Conservation (phyloP, 2,797 vertebrate species). For the Margarornis squamiger region DNA sequence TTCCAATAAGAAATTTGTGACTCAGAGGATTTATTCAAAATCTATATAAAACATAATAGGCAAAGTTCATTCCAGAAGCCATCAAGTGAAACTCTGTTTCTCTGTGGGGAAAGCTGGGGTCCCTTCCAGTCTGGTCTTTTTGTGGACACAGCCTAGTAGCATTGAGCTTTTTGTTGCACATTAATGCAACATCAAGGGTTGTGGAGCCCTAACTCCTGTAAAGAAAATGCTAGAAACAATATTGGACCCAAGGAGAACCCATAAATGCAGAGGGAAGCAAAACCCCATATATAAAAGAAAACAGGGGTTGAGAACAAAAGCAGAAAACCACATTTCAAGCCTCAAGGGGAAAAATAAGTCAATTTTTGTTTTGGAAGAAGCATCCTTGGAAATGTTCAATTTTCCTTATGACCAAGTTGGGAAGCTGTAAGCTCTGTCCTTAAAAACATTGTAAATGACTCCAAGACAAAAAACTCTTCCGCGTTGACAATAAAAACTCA, state of each 20-base stretch:
- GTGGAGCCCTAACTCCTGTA: conserved; percentile 5
- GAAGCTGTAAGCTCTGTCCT: not conserved
- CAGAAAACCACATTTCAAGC: not conserved
- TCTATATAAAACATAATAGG: conserved; percentile 61
- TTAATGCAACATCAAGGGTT: not conserved
- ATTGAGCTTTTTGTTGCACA: not conserved
- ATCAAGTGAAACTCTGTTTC: conserved; percentile 41
- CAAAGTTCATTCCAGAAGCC: conserved; percentile 58
- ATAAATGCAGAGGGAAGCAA: conserved; percentile 19
- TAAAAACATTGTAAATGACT: not conserved
- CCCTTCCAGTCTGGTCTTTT: conserved; percentile 61
- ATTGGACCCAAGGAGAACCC: conserved; percentile 4
- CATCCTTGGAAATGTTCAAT: conserved; percentile 3
- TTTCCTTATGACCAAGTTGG: conserved; percentile 3
- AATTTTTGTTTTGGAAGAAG: not conserved
- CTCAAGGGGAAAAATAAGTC: not conserved
- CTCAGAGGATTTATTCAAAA: conserved; percentile 59
- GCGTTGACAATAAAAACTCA: not conserved
- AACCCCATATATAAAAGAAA: not conserved
- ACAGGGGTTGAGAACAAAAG: not conserved
- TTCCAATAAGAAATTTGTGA: conserved; percentile 50
- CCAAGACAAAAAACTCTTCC: not conserved
- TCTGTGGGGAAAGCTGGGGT: conserved; percentile 37
- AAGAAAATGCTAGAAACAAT: conserved; percentile 39
- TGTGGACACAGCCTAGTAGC: conserved; percentile 33